A percentile compares a stretch with the other conserved stretches of the same genome.
These are phyloP conservation scores for Mobula birostris DNA, from an alignment of 2,113 vertebrate genomes.

Conservation along the genomic window DNA sequence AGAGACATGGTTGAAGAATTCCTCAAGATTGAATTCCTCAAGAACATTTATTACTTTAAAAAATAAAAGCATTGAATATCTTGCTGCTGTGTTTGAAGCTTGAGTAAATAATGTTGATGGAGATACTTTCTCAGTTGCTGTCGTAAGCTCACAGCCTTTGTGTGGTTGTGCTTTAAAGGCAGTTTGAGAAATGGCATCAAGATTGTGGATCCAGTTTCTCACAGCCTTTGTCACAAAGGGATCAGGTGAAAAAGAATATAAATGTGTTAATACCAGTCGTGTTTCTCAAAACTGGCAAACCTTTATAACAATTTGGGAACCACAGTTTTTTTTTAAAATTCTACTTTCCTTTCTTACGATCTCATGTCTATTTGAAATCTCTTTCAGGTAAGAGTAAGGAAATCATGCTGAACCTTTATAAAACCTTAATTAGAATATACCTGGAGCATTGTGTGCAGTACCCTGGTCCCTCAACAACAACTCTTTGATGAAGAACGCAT, in stretches of 20 bases:
- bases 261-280: background rate
- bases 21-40: background rate
- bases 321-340: background rate
- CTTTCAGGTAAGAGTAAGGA: no score
- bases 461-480: no score
- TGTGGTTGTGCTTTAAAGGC: background rate
- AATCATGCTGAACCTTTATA: no score
- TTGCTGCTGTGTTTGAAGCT: background rate
- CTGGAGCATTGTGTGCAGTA: no score
- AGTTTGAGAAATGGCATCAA: background rate
- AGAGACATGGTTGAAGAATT: no score
- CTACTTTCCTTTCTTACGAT: background rate
- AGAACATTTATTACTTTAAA: background rate
- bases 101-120: background rate
- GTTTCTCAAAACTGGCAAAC: background rate
- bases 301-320: background rate
- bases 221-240: background rate
- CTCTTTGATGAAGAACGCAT: no score
- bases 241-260: background rate
- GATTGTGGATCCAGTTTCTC: background rate
- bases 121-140: background rate
- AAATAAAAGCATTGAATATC: background rate
- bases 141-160: background rate
- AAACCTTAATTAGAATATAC: no score
- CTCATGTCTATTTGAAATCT: background rate